Evolutionary conservation across 2,113 vertebrate species (phyloP), one percentile per base, ranked within the genome.

Genomic region (Tapirus terrestris): DNA sequence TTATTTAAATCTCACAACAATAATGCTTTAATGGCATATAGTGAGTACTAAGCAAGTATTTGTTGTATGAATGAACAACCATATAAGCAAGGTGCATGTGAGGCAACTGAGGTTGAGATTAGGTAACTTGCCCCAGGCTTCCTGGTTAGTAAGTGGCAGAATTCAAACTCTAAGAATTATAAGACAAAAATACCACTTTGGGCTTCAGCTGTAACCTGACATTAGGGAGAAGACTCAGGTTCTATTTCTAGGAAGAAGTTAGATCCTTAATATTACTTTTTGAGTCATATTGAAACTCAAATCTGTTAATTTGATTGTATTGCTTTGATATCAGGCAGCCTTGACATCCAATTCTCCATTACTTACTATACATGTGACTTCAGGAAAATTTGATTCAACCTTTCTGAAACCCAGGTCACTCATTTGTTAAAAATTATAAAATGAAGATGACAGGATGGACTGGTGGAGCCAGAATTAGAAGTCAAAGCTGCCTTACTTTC

Each of bases 231-330:
- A 65, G 67, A 63, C 33, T 36, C 29, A 87, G 23, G 4, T 75
- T 76, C 29, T 80, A 65, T 80, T 88, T 60, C 61, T 60, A 75
- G 60, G 89, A 95, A 90, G 33, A 92, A 79, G 31, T 92, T 63
- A 87, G 60, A 31, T 90, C 48, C n/a, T 94, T 94, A 68, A 60
- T 91, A 68, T 77, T 83, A 94, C 23, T 48, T 94, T 94, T 94
- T 73, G 16, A 83, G 33, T 79, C 18, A 27, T 79, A 67, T 1
- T 90, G 75, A 83, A 94, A 80, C 36, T 72, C 8, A 33, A 89
- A 91, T 65, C 33, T 96, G 36, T 67, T 91, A 48, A 23, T 76
- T 87, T 84, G 33, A 21, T 84, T 94, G 60, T 27, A 21, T 12
- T 90, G 12, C n/a, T 48, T 92, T 84, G 51, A 5, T 87, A 75